Conservation (phyloP, 1,140 invertebrate genomes). For the Phortica variegata region DNA sequence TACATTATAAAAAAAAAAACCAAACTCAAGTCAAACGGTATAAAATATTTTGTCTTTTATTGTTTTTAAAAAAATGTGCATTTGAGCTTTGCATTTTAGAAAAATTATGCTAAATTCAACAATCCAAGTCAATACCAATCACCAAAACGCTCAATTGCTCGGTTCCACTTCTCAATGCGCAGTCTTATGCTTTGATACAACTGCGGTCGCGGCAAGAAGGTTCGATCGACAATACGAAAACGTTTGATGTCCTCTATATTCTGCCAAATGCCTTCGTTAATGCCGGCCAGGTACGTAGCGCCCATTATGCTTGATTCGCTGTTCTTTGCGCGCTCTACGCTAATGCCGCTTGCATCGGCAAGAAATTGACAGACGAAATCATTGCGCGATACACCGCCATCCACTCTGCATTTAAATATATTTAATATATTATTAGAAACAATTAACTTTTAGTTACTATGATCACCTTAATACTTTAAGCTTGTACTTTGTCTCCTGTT, state of each 20-base stretch:
- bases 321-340: slow-evolving; percentile 69
- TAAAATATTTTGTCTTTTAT: too few species aligned
- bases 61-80: too few species aligned
- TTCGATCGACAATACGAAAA: slow-evolving; percentile 62
- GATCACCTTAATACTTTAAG: slow-evolving; percentile 66
- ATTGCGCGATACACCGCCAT: slow-evolving; percentile 91
- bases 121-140: slow-evolving; percentile 65
- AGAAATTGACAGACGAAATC: slow-evolving; percentile 87
- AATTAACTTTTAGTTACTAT: neutral
- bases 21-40: too few species aligned
- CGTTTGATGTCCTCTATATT: slow-evolving; percentile 66
- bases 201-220: slow-evolving; percentile 65
- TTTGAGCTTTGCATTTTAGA: too few species aligned
- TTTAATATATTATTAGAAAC: too few species aligned
- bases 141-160: slow-evolving; percentile 68
- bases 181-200: slow-evolving; percentile 56
- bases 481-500: slow-evolving; percentile 65
- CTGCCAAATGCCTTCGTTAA: slow-evolving; percentile 77
- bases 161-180: slow-evolving; percentile 65
- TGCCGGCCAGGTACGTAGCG: slow-evolving; percentile 77
- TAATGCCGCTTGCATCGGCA: slow-evolving; percentile 73
- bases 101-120: slow-evolving; percentile 7
- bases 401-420: slow-evolving; percentile 65
- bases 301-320: slow-evolving; percentile 79
- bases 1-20: too few species aligned